Base-by-base conservation (phyloP, 2,797 vertebrate species). In the Sebastolobus alascanus region DNA sequence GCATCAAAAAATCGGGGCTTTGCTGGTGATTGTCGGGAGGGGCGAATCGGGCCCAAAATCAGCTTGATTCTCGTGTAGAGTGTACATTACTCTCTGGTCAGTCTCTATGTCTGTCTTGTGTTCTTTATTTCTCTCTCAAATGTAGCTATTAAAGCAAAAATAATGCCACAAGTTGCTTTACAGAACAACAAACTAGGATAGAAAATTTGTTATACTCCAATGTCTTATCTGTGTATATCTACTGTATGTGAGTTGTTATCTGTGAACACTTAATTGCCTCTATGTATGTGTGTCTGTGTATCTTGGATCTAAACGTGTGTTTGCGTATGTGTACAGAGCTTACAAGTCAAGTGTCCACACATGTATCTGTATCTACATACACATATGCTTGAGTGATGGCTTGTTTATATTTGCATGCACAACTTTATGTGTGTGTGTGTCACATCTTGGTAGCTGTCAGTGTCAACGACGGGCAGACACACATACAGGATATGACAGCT, bases 401-500 rank as follows among this genome's bases (percentile, higher is more conserved):
- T 31, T 77, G 37, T 77, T 83, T 77, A 46, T 68, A 75, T 83
- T 65, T 82, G 66, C 77, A 75, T 58, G 46, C 55, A 18, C 67
- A 40, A 80, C 35, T 75, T 33, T 58, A 64, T 46, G 16, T 68
- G 43, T 50, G 22, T 65, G 14, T 46, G 64, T 43, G 63, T 87
- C 70, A 78, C 68, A 71, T 87, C 83, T 74, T 68, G 46, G 61
- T 89, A 52, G 73, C 79, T 89, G 80, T 89, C 87, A 80, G 72
- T 82, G 80, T 90, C 69, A 71, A 56, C 12, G 31, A 82, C 33
- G n/a, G 70, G 68, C 82, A 80, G 82, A 70, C 74, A 72, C 79
- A 79, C 80, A 85, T 58, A 86, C 63, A 76, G 66, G 56, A 80
- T 82, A 61, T 90, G 92, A 92, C 92, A 92, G 88, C 73, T 93